Base-by-base conservation (phyloP, 1,140 invertebrate species). In the Diachasma alloeum region DNA sequence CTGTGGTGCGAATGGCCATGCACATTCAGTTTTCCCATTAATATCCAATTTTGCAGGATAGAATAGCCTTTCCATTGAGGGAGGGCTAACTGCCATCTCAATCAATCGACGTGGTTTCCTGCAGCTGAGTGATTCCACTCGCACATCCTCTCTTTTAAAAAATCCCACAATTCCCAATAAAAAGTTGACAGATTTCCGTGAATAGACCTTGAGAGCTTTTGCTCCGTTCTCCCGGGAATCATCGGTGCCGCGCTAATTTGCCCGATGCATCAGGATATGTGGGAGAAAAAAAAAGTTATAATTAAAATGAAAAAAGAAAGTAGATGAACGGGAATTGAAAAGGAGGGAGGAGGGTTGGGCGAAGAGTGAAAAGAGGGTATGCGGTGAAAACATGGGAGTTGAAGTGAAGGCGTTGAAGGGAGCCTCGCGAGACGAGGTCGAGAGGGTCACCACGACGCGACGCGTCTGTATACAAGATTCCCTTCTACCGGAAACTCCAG, bases 1-100 rank as follows among this genome's bases (percentile, higher is more conserved):
- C 6, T 31, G 24, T 31, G 24, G 19, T 39, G 31, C 48, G 72
- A 59, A 53, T 31, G 37, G 31, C 22, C n/a, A 15, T 26, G 19
- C 71, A 39, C 72, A 37, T 63, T 63, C 31, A 73, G 48, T 63
- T 73, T 63, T 63, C 59, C 72, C 72, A 73, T 73, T 73, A 73
- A 73, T 73, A 56, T 73, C 53, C 72, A 73, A 73, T 73, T 63
- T 73, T 42, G 59, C 36, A 56, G n/a, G 36, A 56, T 39, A 73
- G 56, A 73, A 73, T 73, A 73, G 72, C 72, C 39, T 44, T 46
- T 59, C 72, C 11, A 37, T 39, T 39, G 15, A 59, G 19, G 31
- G 42, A 4, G n/a, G 11, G 24, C 24, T 31, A 26, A 24, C 59
- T 63, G 22, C 53, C 53, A 73, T 73, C 53, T 37, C 72, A 63